Base-by-base conservation (phyloP, 2,113 vertebrate genomes). In the Nycticebus coucang region DNA sequence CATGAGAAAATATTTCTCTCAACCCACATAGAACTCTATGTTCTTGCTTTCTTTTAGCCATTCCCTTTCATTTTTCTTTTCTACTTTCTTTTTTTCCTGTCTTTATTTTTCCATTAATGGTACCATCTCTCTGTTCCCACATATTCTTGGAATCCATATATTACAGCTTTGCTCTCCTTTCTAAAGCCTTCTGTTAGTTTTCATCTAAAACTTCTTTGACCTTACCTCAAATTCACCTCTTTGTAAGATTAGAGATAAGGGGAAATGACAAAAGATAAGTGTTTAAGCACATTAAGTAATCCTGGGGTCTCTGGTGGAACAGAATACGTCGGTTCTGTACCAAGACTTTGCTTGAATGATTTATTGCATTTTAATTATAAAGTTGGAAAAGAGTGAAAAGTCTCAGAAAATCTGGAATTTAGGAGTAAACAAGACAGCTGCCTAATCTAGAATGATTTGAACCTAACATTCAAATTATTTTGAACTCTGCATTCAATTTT, bases 361-460 rank as follows among this genome's bases (percentile, higher is more conserved):
- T 94, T 77, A 91, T 72, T 85, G 13, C 4, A 79, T 93, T 97
- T 89, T 45, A 50, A 89, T 94, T 93, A 89, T 81, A 11, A 91
- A 89, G 13, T 72, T 94, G 53, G 71, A 94, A 87, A 95, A 91
- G 69, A 93, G 77, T 75, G 41, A 89, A 95, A 93, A 82, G 12
- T 71, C 33, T 71, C 35, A 89, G 64, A 93, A 94, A 95, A 78
- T 82, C 60, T 82, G 66, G 71, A 93, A 97, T 91, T 77, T 71
- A 13, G 74, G 37, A 80, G 2, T 57, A 93, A 90, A 93, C 14
- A 94, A 75, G 35, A 94, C 79, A 95, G 60, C 9, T 83, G 33
- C 57, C 57, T 89, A 69, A 81, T 83, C 10, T 35, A 87, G 22
- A 84, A 90, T 90, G 28, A 84, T 72, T 74, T 95, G 33, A 96